phyloP scores from a whole-genome alignment of 2,888 invertebrate species.

The Rambutsinella grinnellia region DNA sequence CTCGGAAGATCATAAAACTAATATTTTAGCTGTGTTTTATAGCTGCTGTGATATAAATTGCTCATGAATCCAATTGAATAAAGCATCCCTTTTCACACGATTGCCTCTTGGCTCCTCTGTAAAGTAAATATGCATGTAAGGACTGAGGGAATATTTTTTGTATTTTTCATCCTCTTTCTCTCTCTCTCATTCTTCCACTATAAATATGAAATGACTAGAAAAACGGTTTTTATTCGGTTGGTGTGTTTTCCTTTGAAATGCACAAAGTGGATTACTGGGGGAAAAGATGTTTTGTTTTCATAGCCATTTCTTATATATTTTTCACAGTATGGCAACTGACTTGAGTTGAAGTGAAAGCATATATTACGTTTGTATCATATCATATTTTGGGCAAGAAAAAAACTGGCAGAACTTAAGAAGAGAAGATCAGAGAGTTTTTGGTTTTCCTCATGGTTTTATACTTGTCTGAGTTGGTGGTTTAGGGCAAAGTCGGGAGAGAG shows the following conservation, averaged over 20 bases:
- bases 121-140: constrained; percentile 53
- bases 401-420: constrained; percentile 6
- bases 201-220: background rate
- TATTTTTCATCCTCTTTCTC: background rate
- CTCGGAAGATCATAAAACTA: constrained; percentile 55
- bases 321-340: constrained; percentile 45
- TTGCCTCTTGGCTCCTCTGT: constrained; percentile 55
- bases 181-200: background rate
- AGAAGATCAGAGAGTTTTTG: constrained; percentile 20
- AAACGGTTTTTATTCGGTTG: background rate
- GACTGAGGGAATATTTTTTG: constrained; percentile 1
- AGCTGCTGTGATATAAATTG: constrained; percentile 52
- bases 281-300: background rate
- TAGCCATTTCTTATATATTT: constrained; percentile 2
- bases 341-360: constrained; percentile 25
- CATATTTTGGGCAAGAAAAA: constrained; percentile 22
- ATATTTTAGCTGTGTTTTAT: constrained; percentile 55
- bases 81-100: constrained; percentile 54
- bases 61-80: constrained; percentile 56
- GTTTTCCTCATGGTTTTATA: constrained; percentile 26
- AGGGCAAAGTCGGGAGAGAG: background rate
- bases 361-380: constrained; percentile 15
- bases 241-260: too few relatives aligned
- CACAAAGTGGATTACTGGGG: background rate
- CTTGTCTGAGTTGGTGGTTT: constrained; percentile 37